A percentile compares a stretch with the other conserved stretches of the same genome.
Conservation (phyloP, 1,140 invertebrate species). For the Agrilus planipennis region DNA sequence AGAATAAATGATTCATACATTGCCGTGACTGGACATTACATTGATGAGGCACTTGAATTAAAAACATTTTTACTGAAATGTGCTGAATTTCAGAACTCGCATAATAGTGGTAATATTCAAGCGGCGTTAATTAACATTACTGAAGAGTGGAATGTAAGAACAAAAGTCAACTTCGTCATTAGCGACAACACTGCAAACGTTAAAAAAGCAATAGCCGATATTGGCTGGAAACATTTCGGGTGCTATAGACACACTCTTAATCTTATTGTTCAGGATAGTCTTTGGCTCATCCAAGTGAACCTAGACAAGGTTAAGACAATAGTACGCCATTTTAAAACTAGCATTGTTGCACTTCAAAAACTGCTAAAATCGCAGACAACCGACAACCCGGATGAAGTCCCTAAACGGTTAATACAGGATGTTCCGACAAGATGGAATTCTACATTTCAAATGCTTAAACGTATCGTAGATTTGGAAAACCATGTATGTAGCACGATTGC, state of each 20-base stretch:
- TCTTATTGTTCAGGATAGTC: conserved; percentile 14
- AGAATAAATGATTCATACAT: too few relatives aligned
- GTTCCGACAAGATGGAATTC: conserved; percentile 8
- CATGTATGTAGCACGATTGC: neutral
- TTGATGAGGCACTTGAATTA: too few relatives aligned
- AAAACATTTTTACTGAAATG: too few relatives aligned
- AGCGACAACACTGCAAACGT: conserved; percentile 21
- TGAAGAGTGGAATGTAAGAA: too few relatives aligned
- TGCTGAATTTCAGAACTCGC: too few relatives aligned
- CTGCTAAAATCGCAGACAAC: conserved; percentile 13
- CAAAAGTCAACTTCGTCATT: conserved; percentile 15
- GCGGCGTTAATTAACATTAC: too few relatives aligned
- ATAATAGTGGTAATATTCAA: too few relatives aligned
- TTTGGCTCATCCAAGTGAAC: conserved; percentile 4
- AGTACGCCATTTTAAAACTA: conserved; percentile 22
- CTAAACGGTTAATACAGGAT: neutral
- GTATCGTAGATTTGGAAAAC: conserved; percentile 4
- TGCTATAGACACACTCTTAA: conserved; percentile 22
- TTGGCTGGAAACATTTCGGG: conserved; percentile 18
- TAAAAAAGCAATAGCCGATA: conserved; percentile 12
- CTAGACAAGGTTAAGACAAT: conserved; percentile 19
- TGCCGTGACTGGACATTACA: too few relatives aligned
- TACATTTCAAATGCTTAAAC: conserved; percentile 3
- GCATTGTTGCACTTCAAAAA: conserved; percentile 16
- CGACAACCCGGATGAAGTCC: conserved; percentile 1